Conservation (phyloP, 2,797 vertebrate genomes). For the Chromobotia macracanthus region DNA sequence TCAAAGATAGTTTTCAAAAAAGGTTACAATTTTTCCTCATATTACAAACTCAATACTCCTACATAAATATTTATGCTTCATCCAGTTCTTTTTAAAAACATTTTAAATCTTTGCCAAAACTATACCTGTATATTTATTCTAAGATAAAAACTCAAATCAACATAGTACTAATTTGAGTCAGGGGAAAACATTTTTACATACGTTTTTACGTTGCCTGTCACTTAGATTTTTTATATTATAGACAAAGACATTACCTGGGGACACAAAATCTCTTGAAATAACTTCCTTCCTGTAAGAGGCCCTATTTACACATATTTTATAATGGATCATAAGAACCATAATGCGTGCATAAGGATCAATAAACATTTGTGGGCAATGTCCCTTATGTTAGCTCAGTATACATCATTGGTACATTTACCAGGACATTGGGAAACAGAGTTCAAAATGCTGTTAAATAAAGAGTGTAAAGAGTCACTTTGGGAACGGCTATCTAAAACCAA, state of each 20-base stretch:
- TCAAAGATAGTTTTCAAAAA: too few relatives aligned
- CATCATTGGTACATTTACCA: background rate
- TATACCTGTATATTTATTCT: background rate
- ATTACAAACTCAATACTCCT: too few relatives aligned
- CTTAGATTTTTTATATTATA: background rate
- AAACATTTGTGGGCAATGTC: background rate
- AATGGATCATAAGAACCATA: constrained; percentile 17
- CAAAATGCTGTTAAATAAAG: constrained; percentile 1
- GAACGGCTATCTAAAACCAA: background rate
- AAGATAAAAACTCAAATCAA: background rate
- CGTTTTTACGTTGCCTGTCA: background rate
- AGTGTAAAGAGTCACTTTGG: background rate
- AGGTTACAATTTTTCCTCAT: too few relatives aligned
- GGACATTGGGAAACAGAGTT: background rate
- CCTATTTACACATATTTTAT: constrained; percentile 23
- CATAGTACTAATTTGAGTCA: background rate
- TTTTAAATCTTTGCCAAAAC: background rate
- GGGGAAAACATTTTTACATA: background rate
- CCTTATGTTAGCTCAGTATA: constrained; percentile 8
- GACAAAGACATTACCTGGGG: background rate
- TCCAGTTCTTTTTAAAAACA: background rate
- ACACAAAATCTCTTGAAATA: constrained; percentile 7
- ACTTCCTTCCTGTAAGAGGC: constrained; percentile 5
- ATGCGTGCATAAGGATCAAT: background rate
- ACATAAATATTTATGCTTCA: too few relatives aligned